A percentile compares a stretch with the other conserved stretches of the same genome.
Conservation (phyloP, 92 coral and sea anemone genomes). For the Palythoa grandis region DNA sequence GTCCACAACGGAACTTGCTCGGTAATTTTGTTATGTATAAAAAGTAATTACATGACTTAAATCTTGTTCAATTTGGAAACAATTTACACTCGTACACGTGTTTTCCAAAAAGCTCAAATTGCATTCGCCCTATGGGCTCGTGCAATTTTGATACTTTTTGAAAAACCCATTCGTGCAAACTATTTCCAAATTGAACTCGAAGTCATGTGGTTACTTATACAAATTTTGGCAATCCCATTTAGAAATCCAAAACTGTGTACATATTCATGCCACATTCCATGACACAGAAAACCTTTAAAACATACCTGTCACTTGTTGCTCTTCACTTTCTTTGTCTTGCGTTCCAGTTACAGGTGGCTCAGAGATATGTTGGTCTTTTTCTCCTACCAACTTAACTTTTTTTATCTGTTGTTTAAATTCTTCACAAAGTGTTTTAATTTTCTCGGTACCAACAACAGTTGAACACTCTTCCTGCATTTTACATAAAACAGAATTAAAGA, state of each 20-base stretch:
- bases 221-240: neutral
- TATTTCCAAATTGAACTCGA: no score
- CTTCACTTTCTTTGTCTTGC: neutral
- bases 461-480: slow-evolving; percentile 26
- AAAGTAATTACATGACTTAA: no score
- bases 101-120: no score
- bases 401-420: slow-evolving; percentile 62
- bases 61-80: no score
- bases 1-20: no score
- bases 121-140: no score
- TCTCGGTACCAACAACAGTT: slow-evolving; percentile 58
- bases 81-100: no score
- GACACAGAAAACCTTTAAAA: neutral
- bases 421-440: slow-evolving; percentile 51
- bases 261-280: neutral
- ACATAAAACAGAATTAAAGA: neutral
- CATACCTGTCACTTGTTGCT: slow-evolving; percentile 9
- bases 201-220: neutral
- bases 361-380: neutral
- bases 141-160: no score
- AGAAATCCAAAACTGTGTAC: neutral
- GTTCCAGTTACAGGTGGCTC: slow-evolving; percentile 11
- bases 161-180: no score
- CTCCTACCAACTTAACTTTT: slow-evolving; percentile 1
- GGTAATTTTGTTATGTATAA: no score